Base-by-base conservation (phyloP, 2,797 vertebrate genomes). In the Scleropages formosus region DNA sequence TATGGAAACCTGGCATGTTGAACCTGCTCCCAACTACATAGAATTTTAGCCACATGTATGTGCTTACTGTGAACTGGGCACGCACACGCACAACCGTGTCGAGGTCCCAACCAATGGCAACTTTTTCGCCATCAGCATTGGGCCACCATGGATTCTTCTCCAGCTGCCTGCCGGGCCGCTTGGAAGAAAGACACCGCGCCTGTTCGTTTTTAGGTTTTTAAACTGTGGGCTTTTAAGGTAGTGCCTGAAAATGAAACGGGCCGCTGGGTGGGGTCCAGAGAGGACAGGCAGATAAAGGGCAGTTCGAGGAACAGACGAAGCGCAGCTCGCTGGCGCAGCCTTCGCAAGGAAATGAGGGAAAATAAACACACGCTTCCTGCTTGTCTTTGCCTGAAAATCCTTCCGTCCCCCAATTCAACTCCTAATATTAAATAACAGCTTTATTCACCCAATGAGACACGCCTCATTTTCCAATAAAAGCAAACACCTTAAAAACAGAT, bases 361-460 rank as follows among this genome's bases (percentile, higher is more conserved):
- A 92, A 92, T 91, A 93, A 92, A 93, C 89, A 92, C 83, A 76
- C 81, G 87, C 88, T 92, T 93, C 92, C 91, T 90, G 89, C 90
- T 91, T 86, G 85, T 91, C 84, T 90, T 80, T 79, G 80, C 87
- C 78, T 83, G 79, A 88, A 85, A 75, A 82, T 81, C 82, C 87
- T 84, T 73, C 76, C 82, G 73, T 81, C 82, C 82, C 76, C 70
- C 76, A 78, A 47, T 68, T 53, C 75, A 47, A 82, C 74, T 27
- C 79, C 78, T 31, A 67, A 61, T 8, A 78, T 51, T 72, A 79
- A 73, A 80, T 81, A 84, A 27, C 61, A 79, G 81, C 75, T 72
- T 62, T 53, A 69, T 6, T 24, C 18, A 62, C 73, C 1, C 10
- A 58, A 44, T 20, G 58, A 47, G 53, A 53, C 68, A 76, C n/a